Conservation (phyloP, 2,113 vertebrate species). For the Carassius auratus region DNA sequence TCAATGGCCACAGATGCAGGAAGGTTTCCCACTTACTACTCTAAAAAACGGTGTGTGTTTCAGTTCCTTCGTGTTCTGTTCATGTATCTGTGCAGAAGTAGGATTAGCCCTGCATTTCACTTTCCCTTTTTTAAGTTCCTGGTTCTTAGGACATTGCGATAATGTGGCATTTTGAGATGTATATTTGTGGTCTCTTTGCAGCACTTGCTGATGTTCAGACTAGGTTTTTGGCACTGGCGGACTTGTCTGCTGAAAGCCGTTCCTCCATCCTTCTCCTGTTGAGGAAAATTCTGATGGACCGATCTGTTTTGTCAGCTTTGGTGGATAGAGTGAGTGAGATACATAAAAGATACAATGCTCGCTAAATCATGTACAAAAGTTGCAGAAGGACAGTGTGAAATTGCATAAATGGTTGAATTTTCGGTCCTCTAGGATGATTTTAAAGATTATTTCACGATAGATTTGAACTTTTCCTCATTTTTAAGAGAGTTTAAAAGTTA, state of each 20-base stretch:
- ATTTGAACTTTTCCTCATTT: background rate
- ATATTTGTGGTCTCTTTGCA: constrained; percentile 47
- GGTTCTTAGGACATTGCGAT: background rate
- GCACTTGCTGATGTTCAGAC: constrained; percentile 53
- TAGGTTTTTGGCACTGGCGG: constrained; percentile 74
- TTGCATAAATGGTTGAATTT: background rate
- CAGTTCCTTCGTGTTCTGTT: constrained; percentile 1
- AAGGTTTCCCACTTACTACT: background rate
- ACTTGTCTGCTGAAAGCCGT: constrained; percentile 65
- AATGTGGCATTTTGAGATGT: background rate
- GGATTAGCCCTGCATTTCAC: background rate
- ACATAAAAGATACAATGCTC: background rate
- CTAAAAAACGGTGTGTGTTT: constrained; percentile 54
- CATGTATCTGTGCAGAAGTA: background rate
- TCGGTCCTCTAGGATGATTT: background rate
- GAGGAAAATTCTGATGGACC: constrained; percentile 69
- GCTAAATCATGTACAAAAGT: background rate
- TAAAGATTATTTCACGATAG: too few species aligned
- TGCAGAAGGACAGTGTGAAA: background rate
- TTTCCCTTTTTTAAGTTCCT: constrained; percentile 5
- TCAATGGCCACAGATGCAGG: constrained; percentile 35
- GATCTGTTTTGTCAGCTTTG: constrained; percentile 71
- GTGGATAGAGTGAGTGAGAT: constrained; percentile 77
- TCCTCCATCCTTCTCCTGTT: constrained; percentile 68
- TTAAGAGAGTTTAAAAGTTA: background rate